Conservation (phyloP, 2,888 invertebrate species). For the Rotaria sp. region DNA sequence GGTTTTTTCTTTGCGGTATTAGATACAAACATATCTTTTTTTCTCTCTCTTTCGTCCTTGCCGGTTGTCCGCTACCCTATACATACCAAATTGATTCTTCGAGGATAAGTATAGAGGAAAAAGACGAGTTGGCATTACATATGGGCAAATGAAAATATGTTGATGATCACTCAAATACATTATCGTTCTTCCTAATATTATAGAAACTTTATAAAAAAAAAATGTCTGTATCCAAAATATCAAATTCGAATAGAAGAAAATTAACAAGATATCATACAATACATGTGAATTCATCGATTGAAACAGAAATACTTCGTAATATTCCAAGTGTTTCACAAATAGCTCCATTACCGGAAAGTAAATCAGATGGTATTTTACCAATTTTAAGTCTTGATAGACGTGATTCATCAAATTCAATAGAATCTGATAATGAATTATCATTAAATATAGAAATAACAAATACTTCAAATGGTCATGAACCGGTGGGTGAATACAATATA, state of each 20-base stretch:
- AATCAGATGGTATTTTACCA: not conserved
- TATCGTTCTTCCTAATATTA: no score
- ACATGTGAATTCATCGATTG: not conserved
- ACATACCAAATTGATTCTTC: not conserved
- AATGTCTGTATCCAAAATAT: not conserved
- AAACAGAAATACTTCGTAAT: not conserved
- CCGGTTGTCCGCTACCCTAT: not conserved
- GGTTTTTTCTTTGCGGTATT: not conserved
- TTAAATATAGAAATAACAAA: not conserved
- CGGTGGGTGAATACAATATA: not conserved
- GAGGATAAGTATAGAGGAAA: not conserved
- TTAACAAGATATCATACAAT: not conserved
- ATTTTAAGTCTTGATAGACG: not conserved
- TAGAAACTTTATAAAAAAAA: no score
- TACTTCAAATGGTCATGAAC: not conserved
- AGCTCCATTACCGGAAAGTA: not conserved
- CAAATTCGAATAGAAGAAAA: not conserved
- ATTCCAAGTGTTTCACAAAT: constrained; percentile 23
- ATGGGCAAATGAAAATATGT: no score
- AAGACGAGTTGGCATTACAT: not conserved
- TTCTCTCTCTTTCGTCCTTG: not conserved
- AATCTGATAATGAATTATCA: not conserved
- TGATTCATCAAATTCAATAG: not conserved
- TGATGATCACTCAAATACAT: no score
- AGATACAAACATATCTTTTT: not conserved